These are phyloP conservation scores for Trichoplusia ni DNA, from an alignment of 1,140 invertebrate genomes.

Conservation along the genomic window DNA sequence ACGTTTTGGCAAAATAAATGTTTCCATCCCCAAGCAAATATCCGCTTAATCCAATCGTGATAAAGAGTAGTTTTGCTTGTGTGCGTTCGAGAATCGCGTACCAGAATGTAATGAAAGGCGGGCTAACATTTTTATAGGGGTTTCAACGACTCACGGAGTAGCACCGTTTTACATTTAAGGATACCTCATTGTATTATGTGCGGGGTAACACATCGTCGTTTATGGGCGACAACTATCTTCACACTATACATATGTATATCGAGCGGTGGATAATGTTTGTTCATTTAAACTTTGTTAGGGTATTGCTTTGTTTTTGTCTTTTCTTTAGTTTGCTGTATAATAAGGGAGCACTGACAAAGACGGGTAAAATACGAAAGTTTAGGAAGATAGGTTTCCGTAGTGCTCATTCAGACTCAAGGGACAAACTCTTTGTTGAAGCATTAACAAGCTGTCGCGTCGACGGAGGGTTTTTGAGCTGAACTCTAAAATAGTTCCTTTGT, in stretches of 20 bases:
- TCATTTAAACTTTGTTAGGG: constrained; percentile 8
- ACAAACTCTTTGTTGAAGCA: too few relatives aligned
- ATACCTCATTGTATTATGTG: constrained; percentile 77
- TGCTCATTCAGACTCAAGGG: too few relatives aligned
- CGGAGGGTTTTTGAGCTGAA: too few relatives aligned
- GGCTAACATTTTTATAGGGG: constrained; percentile 80
- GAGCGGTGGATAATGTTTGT: neutral
- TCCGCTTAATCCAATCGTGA: constrained; percentile 26
- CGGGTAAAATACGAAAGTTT: too few relatives aligned
- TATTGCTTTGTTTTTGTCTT: neutral
- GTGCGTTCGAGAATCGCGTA: constrained; percentile 44
- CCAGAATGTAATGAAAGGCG: constrained; percentile 76
- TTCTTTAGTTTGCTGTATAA: neutral
- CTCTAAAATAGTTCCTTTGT: too few relatives aligned
- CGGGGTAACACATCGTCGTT: constrained; percentile 71
- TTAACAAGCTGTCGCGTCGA: too few relatives aligned
- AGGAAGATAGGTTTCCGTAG: too few relatives aligned
- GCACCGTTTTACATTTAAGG: constrained; percentile 78
- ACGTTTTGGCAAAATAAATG: constrained; percentile 63
- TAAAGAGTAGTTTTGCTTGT: constrained; percentile 48
- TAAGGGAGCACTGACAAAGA: too few relatives aligned
- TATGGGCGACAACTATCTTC: constrained; percentile 73
- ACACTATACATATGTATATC: constrained; percentile 41
- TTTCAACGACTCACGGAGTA: constrained; percentile 74
- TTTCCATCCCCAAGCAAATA: constrained; percentile 32